Evolutionary conservation across 2,888 invertebrate genomes (phyloP), one percentile per base, ranked within the genome.

Genomic region (Altica lythri): DNA sequence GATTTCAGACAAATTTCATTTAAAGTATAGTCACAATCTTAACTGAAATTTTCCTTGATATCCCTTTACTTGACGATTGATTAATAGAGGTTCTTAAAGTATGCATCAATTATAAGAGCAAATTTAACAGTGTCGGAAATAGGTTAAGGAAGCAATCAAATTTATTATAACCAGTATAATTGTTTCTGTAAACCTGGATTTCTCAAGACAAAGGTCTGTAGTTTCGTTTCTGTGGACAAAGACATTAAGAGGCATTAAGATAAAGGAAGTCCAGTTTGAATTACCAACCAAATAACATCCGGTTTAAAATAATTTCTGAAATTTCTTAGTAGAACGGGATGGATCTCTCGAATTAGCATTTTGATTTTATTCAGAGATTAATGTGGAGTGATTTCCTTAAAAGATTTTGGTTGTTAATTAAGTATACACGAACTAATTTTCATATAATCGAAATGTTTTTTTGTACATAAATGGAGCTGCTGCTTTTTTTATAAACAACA

Each of bases 251-350:
- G n/a, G n/a, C n/a, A n/a, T n/a, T n/a, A n/a, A n/a, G n/a, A 71
- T 69, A 67, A 70, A 67, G 69, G 65, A 66, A 68, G 61, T 67
- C 68, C 68, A 64, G 63, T 60, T 58, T 47, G 60, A 61, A 64
- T 66, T 69, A 68, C 68, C 67, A 22, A 67, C 67, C 65, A 67
- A 62, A 65, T 64, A 64, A 62, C 67, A 69, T 71, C 71, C 71
- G 71, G 71, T 69, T 69, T 68, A 63, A 65, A 35, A 44, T 44
- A 25, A 43, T 43, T 50, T 27, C 34, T 42, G 5, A 18, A 49
- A 42, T 43, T 18, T 43, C 13, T 37, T 51, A 18, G n/a, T 30
- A 27, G 9, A 27, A 19, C 27, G 34, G 27, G n/a, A 34, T 19
- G n/a, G 16, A 3, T 9, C 16, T 9, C 16, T n/a, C 34, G 13